Evolutionary conservation across 2,113 vertebrate species (phyloP).

Genomic region (Nothocercus nigrocapillus): DNA sequence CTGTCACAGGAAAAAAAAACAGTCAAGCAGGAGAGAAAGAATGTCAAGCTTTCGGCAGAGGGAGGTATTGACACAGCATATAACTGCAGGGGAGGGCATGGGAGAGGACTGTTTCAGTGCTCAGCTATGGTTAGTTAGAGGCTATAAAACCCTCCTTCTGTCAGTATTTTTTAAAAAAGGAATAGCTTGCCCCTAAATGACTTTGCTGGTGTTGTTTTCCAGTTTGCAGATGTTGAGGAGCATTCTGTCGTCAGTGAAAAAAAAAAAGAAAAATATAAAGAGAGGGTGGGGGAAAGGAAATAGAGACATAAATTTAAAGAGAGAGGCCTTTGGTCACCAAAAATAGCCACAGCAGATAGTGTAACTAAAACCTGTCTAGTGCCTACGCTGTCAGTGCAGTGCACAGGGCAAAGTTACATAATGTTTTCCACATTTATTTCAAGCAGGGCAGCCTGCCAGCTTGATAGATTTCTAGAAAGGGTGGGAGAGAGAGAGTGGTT

Average conservation of each 20-base stretch:
- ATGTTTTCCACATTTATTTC: slow-evolving; percentile 73
- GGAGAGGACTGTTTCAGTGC: not conserved
- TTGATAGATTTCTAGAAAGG: slow-evolving; percentile 61
- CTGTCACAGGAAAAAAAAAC: not conserved
- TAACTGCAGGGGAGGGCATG: slow-evolving; percentile 11
- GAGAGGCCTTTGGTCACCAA: slow-evolving; percentile 34
- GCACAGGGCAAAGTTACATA: slow-evolving; percentile 45
- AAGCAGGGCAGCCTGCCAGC: slow-evolving; percentile 51
- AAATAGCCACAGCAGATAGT: slow-evolving; percentile 59
- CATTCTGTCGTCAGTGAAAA: not conserved
- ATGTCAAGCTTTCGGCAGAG: slow-evolving; percentile 75
- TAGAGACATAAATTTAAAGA: slow-evolving; percentile 43
- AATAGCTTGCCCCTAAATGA: not conserved
- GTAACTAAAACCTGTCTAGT: slow-evolving; percentile 38
- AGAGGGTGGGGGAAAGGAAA: not conserved
- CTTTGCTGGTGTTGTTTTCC: not conserved
- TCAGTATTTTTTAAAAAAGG: not conserved
- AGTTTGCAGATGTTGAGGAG: not conserved
- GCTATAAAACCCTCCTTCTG: not conserved
- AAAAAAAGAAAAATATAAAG: not conserved
- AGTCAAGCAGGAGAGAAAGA: slow-evolving; percentile 11
- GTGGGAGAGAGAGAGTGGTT: slow-evolving; percentile 51
- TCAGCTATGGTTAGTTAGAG: not conserved
- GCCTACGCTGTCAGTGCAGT: not conserved
- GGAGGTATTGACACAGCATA: slow-evolving; percentile 75